Evolutionary conservation across 2,797 vertebrate genomes (phyloP).

Genomic region (Syngnathus acus): DNA sequence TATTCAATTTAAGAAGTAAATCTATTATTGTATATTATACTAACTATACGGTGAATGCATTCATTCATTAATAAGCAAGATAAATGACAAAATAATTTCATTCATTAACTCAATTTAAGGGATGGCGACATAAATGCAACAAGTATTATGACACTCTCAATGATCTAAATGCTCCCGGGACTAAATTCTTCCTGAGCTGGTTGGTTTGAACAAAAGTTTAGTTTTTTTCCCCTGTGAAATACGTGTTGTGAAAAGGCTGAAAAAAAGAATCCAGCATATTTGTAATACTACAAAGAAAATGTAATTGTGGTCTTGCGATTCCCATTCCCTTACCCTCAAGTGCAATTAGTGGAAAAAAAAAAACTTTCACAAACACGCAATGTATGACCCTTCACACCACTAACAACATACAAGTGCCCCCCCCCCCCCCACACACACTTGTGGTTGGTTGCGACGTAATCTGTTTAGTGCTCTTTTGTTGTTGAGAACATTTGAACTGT

Average conservation of each 20-base stretch:
- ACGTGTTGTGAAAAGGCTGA: constrained; percentile 3
- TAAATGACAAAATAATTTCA: neutral
- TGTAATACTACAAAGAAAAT: constrained; percentile 23
- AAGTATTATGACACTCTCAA: too few species aligned
- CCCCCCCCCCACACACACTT: neutral
- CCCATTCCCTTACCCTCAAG: constrained; percentile 57
- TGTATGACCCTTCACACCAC: neutral
- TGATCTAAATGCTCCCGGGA: too few species aligned
- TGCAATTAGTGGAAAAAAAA: constrained; percentile 63
- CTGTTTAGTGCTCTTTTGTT: constrained; percentile 29
- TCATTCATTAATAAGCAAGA: neutral
- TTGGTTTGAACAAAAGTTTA: neutral
- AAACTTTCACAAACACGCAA: constrained; percentile 10
- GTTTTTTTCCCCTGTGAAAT: neutral
- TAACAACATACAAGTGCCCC: constrained; percentile 25
- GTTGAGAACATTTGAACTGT: constrained; percentile 36
- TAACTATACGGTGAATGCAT: neutral
- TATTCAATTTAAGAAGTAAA: neutral
- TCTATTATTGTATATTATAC: neutral
- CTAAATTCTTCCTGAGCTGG: neutral
- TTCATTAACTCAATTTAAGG: too few species aligned
- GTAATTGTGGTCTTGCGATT: constrained; percentile 11
- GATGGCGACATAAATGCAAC: too few species aligned
- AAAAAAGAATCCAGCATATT: constrained; percentile 27
- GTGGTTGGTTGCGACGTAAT: constrained; percentile 35